phyloP scores from a whole-genome alignment of 2,888 invertebrate genomes.

The Mimumesa dahlbomi region DNA sequence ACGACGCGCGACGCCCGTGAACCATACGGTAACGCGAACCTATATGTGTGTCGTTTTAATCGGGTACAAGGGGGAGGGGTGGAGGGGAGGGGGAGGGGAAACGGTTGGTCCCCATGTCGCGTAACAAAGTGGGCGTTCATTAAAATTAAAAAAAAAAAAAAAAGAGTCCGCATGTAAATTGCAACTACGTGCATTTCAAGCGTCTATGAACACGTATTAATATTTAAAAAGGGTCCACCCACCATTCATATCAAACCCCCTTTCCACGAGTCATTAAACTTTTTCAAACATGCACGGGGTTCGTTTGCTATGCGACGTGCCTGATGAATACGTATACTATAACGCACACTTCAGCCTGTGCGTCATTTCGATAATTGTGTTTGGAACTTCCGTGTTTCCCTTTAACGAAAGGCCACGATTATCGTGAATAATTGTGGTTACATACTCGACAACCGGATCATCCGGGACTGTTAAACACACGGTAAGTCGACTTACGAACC shows the following conservation, averaged over 20 bases:
- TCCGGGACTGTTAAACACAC: too few species aligned
- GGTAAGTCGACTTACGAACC: too few species aligned
- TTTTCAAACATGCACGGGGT: background rate
- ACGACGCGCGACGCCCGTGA: too few species aligned
- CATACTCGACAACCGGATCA: background rate
- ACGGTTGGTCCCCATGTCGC: background rate
- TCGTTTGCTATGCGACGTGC: background rate
- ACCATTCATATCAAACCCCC: background rate
- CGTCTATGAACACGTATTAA: background rate
- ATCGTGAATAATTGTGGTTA: background rate
- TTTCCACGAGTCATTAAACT: conserved; percentile 2
- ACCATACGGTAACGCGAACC: too few species aligned
- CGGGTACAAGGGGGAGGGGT: too few species aligned
- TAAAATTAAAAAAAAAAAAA: conserved; percentile 7
- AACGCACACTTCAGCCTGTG: background rate
- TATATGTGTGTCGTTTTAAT: too few species aligned
- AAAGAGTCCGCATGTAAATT: background rate
- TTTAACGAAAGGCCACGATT: background rate
- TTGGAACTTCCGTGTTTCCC: background rate
- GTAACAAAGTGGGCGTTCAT: conserved; percentile 8
- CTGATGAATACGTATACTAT: background rate
- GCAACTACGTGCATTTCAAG: conserved; percentile 1
- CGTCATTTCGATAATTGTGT: background rate
- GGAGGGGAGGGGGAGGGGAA: too few species aligned
- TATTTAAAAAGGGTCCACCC: background rate